phyloP scores from a whole-genome alignment of 2,113 vertebrate species.

The Crotalus tigris region DNA sequence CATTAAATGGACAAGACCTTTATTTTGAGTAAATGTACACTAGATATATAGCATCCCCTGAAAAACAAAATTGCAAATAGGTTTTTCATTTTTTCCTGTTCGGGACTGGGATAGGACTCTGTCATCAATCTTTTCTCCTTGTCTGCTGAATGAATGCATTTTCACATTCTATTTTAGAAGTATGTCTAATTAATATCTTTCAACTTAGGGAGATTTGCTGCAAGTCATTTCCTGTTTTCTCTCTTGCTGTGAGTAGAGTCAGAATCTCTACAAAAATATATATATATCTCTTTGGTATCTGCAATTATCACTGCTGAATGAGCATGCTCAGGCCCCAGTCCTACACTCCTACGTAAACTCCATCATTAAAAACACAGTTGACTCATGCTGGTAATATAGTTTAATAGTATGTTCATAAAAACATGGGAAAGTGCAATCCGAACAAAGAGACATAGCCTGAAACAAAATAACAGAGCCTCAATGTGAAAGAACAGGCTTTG shows the following conservation, averaged over 20 bases:
- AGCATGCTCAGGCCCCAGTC: conserved; percentile 29
- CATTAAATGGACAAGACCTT: not conserved
- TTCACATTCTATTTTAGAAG: conserved; percentile 61
- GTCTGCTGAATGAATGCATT: conserved; percentile 43
- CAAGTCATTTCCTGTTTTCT: conserved; percentile 68
- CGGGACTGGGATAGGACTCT: conserved; percentile 42
- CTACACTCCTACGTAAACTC: not conserved
- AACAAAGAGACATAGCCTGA: conserved; percentile 45
- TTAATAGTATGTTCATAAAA: conserved; percentile 64
- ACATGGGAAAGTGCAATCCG: conserved; percentile 42
- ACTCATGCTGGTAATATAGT: conserved; percentile 51
- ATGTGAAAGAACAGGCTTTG: conserved; percentile 29
- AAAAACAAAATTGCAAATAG: conserved; percentile 44
- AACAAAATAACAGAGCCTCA: conserved; percentile 42
- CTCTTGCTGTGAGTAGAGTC: conserved; percentile 65
- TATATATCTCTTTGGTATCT: conserved; percentile 45
- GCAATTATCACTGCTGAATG: conserved; percentile 48
- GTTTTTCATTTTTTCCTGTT: conserved; percentile 33
- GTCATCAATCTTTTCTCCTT: conserved; percentile 54
- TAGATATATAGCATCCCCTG: not conserved
- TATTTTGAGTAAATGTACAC: not conserved
- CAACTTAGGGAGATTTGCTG: conserved; percentile 61
- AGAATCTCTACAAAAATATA: conserved; percentile 48
- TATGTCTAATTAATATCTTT: conserved; percentile 72
- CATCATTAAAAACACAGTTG: conserved; percentile 30